Conservation (phyloP, 1,140 invertebrate species). For the Acyrthosiphon pisum region DNA sequence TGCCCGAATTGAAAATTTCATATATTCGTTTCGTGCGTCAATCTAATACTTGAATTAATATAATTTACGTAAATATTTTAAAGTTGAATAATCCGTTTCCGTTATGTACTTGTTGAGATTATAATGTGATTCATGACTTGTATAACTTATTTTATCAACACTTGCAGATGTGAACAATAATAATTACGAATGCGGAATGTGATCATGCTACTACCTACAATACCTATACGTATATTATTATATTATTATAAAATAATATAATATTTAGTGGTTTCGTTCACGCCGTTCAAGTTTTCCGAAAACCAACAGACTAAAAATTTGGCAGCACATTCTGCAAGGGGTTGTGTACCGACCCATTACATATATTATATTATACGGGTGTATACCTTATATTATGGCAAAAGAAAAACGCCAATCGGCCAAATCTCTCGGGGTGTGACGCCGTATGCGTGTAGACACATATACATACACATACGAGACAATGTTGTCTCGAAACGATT, state of each 20-base stretch:
- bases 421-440: neutral
- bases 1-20: neutral
- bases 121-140: neutral
- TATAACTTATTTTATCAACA: neutral
- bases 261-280: neutral
- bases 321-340: neutral
- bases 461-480: neutral
- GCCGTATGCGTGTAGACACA: no score
- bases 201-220: neutral
- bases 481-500: neutral
- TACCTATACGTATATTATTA: neutral
- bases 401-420: conserved; percentile 10
- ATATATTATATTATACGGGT: neutral
- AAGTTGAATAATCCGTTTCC: neutral
- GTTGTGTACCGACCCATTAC: neutral
- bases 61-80: neutral
- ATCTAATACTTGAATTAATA: no score
- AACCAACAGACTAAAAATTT: neutral
- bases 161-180: neutral
- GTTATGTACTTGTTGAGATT: neutral
- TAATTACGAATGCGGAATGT: neutral
- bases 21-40: no score
- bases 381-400: neutral
- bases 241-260: neutral
- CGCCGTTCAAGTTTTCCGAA: neutral